Percentiles rank a stretch among this genome's conserved stretches.
These are phyloP conservation scores for Penaeus japonicus DNA, from an alignment of 1,140 invertebrate genomes.

Conservation along the genomic window DNA sequence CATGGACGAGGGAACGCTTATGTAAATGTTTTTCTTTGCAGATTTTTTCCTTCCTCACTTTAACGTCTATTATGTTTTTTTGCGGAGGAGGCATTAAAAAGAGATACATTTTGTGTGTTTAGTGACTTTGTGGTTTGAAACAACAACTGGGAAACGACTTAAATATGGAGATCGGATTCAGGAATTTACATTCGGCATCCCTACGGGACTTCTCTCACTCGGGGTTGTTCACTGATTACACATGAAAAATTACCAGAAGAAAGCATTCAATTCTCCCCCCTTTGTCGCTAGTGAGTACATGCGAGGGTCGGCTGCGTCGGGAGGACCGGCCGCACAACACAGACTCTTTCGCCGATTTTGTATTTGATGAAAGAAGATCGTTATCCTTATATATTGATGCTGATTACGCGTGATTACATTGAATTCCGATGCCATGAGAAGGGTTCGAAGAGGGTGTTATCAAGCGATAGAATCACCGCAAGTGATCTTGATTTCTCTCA, in stretches of 20 bases:
- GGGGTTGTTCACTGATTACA: slow-evolving; percentile 47
- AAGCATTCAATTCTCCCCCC: neutral
- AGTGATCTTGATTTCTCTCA: too few relatives aligned
- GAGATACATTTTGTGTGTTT: slow-evolving; percentile 8
- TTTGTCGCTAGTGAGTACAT: neutral
- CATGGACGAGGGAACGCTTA: slow-evolving; percentile 29
- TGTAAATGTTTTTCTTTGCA: slow-evolving; percentile 35
- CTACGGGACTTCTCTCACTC: slow-evolving; percentile 44
- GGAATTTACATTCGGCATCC: slow-evolving; percentile 39
- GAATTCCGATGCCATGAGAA: neutral
- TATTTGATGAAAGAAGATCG: slow-evolving; percentile 43
- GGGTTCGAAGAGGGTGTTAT: too few relatives aligned
- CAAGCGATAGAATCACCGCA: too few relatives aligned
- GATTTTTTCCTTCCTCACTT: neutral
- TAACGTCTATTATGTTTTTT: neutral
- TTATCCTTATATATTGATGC: slow-evolving; percentile 33
- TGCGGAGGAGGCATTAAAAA: neutral
- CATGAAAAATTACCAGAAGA: slow-evolving; percentile 23
- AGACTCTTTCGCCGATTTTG: neutral
- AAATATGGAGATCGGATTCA: slow-evolving; percentile 36
- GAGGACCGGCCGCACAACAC: neutral
- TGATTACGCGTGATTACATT: slow-evolving; percentile 36
- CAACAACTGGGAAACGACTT: slow-evolving; percentile 10
- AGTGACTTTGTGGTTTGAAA: slow-evolving; percentile 41
- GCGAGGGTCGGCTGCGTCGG: neutral